A percentile compares a stretch with the other conserved stretches of the same genome.
phyloP scores from a whole-genome alignment of 2,888 invertebrate genomes.

The Plebejus argus region DNA sequence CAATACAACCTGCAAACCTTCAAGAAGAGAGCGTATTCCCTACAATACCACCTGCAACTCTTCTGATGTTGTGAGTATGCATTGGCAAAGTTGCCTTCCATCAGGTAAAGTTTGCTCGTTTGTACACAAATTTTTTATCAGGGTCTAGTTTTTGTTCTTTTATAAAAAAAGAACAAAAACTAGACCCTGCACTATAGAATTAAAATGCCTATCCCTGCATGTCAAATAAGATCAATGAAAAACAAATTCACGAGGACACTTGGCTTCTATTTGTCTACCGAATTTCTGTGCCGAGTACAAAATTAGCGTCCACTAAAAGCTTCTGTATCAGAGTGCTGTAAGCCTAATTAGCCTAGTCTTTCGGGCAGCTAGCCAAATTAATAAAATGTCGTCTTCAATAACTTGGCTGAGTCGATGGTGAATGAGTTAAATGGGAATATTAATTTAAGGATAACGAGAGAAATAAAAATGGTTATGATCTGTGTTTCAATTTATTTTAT shows the following conservation, averaged over 20 bases:
- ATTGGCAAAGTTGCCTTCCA: too few species aligned
- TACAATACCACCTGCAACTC: too few species aligned
- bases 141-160: too few species aligned
- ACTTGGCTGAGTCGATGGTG: not conserved
- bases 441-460: not conserved
- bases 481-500: not conserved
- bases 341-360: slow-evolving; percentile 38
- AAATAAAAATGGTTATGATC: not conserved
- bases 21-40: too few species aligned
- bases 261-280: slow-evolving; percentile 35
- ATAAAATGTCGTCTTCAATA: slow-evolving; percentile 10
- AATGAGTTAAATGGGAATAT: not conserved
- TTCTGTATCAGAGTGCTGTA: slow-evolving; percentile 38
- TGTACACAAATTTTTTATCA: too few species aligned
- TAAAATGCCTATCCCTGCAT: not conserved
- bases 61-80: too few species aligned
- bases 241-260: slow-evolving; percentile 1
- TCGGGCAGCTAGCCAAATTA: slow-evolving; percentile 34
- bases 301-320: slow-evolving; percentile 42
- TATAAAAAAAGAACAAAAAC: too few species aligned
- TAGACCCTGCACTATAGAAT: too few species aligned
- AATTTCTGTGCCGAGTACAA: slow-evolving; percentile 37
- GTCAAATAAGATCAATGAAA: not conserved
- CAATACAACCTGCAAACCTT: too few species aligned
- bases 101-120: too few species aligned